Percentiles rank a stretch among this genome's conserved stretches.
These are phyloP conservation scores for Harlomillsia oculata DNA, from an alignment of 1,140 invertebrate genomes.

Conservation along the genomic window DNA sequence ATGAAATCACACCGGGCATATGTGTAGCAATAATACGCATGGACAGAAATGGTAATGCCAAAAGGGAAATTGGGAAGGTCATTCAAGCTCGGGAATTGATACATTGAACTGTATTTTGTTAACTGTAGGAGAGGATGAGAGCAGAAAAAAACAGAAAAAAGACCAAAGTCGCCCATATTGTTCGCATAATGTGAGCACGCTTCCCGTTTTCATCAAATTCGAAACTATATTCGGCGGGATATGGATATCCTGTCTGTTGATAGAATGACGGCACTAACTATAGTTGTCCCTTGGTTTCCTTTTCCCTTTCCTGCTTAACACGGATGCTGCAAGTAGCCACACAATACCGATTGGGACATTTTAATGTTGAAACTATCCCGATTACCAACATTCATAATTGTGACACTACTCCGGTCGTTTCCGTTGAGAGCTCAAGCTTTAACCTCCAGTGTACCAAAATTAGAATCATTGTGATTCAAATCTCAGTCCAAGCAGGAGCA, in stretches of 20 bases:
- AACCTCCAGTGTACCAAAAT: no score
- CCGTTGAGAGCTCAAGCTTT: no score
- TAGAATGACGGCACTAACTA: slow-evolving; percentile 21
- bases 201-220: slow-evolving; percentile 35
- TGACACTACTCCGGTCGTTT: slow-evolving; percentile 32
- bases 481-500: no score
- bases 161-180: slow-evolving; percentile 31
- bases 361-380: slow-evolving; percentile 34
- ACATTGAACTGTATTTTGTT: no score
- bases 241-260: slow-evolving; percentile 34
- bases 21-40: no score
- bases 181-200: slow-evolving; percentile 26
- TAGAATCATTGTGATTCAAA: no score
- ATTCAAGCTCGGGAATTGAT: no score
- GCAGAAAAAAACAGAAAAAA: slow-evolving; percentile 23
- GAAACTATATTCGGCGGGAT: slow-evolving; percentile 31
- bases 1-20: no score
- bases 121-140: no score
- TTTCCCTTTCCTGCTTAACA: slow-evolving; percentile 35
- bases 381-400: slow-evolving; percentile 36
- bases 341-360: slow-evolving; percentile 35
- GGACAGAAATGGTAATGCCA: no score
- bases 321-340: slow-evolving; percentile 32
- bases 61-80: no score
- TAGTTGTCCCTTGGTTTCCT: slow-evolving; percentile 36